These are phyloP conservation scores for Jacana jacana DNA, from an alignment of 2,113 vertebrate species.

Conservation along the genomic window DNA sequence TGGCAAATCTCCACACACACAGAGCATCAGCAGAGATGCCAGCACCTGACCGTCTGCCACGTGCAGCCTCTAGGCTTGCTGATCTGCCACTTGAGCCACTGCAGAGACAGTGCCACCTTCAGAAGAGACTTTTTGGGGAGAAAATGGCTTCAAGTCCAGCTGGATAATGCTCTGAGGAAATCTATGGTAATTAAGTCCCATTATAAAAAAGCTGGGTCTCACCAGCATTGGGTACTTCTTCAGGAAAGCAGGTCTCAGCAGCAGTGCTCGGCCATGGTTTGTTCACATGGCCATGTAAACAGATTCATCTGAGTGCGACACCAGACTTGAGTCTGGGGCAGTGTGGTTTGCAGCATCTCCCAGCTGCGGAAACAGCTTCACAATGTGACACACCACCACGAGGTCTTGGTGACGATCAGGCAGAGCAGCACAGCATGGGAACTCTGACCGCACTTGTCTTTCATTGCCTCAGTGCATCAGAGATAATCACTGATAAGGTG, in stretches of 20 bases:
- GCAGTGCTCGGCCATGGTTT: rapidly evolving
- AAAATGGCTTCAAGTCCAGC: not conserved
- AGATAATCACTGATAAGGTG: not conserved
- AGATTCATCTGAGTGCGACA: rapidly evolving
- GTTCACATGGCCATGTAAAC: rapidly evolving
- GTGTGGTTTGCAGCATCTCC: not conserved
- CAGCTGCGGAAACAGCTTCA: not conserved
- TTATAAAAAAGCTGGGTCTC: not conserved
- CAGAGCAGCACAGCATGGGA: not conserved
- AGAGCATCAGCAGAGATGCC: rapidly evolving
- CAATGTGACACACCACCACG: not conserved
- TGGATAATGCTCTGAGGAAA: not conserved
- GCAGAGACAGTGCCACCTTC: not conserved
- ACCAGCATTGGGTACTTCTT: not conserved
- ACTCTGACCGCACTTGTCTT: not conserved
- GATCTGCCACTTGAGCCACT: not conserved
- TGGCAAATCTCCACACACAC: not conserved
- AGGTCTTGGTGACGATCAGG: rapidly evolving
- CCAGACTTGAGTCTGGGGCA: rapidly evolving
- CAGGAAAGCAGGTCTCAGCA: not conserved
- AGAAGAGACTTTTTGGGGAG: not conserved
- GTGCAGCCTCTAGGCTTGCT: not conserved
- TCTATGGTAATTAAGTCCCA: not conserved
- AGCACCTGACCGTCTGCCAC: not conserved
- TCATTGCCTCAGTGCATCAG: rapidly evolving